Conservation (phyloP, 1,140 invertebrate genomes). For the Periplaneta americana region DNA sequence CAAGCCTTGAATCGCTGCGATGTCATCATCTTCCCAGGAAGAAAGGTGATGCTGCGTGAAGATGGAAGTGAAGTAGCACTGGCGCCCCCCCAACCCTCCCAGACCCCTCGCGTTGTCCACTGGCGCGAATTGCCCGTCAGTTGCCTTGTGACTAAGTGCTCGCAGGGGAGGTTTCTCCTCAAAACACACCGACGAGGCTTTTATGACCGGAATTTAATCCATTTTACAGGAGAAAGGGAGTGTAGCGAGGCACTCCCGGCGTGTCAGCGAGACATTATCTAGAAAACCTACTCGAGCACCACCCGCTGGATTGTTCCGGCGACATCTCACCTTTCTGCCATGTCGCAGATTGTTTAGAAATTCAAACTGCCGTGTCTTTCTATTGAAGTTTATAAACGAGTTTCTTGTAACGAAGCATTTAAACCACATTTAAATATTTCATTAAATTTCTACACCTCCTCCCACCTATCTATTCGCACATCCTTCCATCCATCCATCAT, state of each 20-base stretch:
- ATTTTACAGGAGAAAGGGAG: not conserved
- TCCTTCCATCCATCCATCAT: too few species aligned
- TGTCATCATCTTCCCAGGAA: not conserved
- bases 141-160: not conserved
- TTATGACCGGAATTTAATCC: not conserved
- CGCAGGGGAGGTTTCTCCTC: not conserved
- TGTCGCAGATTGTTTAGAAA: too few species aligned
- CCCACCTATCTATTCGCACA: too few species aligned
- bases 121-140: not conserved
- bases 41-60: not conserved
- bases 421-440: too few species aligned
- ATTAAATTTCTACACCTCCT: too few species aligned
- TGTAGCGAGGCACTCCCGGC: not conserved
- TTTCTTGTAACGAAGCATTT: too few species aligned
- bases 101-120: not conserved
- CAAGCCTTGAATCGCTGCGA: not conserved
- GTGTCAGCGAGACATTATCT: not conserved
- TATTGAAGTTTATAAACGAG: too few species aligned
- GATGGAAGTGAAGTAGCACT: not conserved
- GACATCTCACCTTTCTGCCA: too few species aligned
- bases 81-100: too few species aligned
- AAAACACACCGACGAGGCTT: not conserved
- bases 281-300: too few species aligned
- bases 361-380: too few species aligned
- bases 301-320: too few species aligned